phyloP scores from a whole-genome alignment of 2,113 vertebrate species.

The Neofelis nebulosa region DNA sequence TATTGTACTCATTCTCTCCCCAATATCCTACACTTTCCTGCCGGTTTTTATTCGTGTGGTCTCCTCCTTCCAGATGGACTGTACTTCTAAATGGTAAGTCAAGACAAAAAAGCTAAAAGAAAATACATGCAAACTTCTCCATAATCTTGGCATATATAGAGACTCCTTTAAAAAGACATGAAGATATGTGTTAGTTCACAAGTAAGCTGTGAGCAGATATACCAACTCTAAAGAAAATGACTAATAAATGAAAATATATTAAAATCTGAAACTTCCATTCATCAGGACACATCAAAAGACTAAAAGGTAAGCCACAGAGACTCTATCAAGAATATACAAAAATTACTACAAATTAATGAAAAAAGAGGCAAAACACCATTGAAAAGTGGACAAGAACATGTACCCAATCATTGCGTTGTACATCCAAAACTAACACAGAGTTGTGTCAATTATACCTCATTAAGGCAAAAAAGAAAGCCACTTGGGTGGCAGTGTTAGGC shows the following conservation, averaged over 20 bases:
- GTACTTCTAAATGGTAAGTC: background rate
- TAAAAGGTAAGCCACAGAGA: background rate
- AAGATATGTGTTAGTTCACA: background rate
- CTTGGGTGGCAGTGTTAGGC: background rate
- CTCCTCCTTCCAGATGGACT: background rate
- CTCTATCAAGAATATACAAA: background rate
- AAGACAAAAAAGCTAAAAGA: background rate
- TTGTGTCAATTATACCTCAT: background rate
- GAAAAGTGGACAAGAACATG: background rate
- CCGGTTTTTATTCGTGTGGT: background rate
- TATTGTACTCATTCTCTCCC: background rate
- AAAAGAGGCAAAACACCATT: background rate
- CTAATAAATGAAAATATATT: background rate
- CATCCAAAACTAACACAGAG: background rate
- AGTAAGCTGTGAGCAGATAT: background rate
- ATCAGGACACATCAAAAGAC: background rate
- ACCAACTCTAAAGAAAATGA: background rate
- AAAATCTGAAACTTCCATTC: background rate
- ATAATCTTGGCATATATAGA: background rate
- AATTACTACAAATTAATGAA: background rate
- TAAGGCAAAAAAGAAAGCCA: background rate
- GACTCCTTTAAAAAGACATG: background rate
- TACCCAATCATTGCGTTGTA: background rate
- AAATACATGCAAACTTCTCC: background rate
- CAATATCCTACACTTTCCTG: background rate